Evolutionary conservation across 2,113 vertebrate species (phyloP).

Genomic region (Atlantisia rogersi): DNA sequence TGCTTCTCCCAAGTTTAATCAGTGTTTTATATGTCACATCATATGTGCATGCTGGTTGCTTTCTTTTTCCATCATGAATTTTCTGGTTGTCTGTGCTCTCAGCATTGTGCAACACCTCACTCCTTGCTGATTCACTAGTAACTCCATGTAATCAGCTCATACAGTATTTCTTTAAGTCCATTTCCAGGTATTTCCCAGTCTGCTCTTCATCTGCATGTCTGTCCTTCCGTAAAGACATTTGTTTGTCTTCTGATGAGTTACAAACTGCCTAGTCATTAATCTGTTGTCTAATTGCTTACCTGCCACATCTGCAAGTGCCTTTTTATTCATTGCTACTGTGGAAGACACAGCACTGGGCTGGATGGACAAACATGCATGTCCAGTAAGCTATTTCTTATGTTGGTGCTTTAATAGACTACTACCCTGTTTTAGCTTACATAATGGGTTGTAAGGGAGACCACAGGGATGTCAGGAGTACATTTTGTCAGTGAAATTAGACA

Average conservation of each 20-base stretch:
- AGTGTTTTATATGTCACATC: background rate
- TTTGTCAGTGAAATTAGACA: background rate
- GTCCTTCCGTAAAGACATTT: background rate
- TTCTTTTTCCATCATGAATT: background rate
- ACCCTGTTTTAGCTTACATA: background rate
- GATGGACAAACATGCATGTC: background rate
- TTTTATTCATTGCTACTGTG: background rate
- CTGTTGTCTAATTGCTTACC: background rate
- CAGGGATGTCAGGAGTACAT: background rate
- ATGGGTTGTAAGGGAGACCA: background rate
- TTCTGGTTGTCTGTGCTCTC: background rate
- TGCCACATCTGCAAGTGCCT: background rate
- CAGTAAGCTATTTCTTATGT: background rate
- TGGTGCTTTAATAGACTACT: background rate
- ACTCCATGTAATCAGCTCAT: background rate
- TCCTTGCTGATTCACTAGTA: background rate
- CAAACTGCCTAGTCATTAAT: background rate
- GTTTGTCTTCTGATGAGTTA: background rate
- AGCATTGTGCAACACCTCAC: background rate
- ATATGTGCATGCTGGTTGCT: background rate
- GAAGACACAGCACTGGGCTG: background rate
- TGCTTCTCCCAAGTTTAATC: background rate
- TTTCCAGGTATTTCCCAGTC: background rate
- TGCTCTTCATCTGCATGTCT: background rate
- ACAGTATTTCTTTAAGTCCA: background rate